These are phyloP conservation scores for Mustelus asterias DNA, from an alignment of 2,113 vertebrate genomes.

Conservation along the genomic window DNA sequence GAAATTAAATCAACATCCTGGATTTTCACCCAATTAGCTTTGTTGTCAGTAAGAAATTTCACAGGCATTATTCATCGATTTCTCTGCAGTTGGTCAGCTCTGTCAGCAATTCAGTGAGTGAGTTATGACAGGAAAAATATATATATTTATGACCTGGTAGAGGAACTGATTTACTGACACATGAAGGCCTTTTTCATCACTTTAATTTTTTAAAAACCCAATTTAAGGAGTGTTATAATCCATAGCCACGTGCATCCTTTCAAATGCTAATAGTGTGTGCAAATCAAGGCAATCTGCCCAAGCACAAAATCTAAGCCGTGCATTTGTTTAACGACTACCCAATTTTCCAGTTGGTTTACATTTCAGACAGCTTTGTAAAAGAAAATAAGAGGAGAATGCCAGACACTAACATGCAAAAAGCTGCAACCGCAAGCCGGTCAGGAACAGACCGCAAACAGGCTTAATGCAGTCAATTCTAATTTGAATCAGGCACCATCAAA, in stretches of 20 bases:
- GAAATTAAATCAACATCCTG: neutral
- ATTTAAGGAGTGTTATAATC: neutral
- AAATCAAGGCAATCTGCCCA: neutral
- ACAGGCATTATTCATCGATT: neutral
- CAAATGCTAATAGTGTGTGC: neutral
- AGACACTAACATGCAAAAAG: constrained; percentile 9
- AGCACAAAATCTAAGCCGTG: neutral
- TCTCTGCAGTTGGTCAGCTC: neutral
- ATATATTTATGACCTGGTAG: neutral
- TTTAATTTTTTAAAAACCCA: neutral
- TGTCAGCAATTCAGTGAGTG: neutral
- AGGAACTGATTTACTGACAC: neutral
- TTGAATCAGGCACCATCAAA: neutral
- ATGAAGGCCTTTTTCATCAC: neutral
- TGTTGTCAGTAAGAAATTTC: neutral
- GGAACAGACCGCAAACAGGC: neutral
- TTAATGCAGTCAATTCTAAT: constrained; percentile 31
- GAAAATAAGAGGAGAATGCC: neutral
- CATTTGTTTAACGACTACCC: neutral
- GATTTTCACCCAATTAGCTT: neutral
- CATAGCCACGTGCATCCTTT: neutral
- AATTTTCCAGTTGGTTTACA: constrained; percentile 28
- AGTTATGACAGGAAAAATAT: neutral
- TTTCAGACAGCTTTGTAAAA: neutral
- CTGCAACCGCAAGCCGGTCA: neutral